Percentiles rank a stretch among this genome's conserved stretches.
Conservation (phyloP, 2,888 invertebrate species). For the Mesoligia furuncula region DNA sequence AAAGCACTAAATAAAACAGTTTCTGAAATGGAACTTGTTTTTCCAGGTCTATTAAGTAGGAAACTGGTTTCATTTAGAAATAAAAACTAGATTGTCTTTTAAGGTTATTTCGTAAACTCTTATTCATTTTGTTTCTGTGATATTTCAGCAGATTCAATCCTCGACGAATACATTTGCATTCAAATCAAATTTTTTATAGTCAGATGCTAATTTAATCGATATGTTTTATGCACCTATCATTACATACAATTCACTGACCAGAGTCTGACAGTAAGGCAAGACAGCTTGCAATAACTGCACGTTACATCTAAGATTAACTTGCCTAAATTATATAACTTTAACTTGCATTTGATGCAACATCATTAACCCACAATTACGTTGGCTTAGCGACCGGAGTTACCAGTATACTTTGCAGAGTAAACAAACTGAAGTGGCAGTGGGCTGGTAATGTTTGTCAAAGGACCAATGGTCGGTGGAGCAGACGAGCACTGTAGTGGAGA, state of each 20-base stretch:
- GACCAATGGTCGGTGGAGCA: not conserved
- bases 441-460: not conserved
- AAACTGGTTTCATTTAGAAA: constrained; percentile 42
- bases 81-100: constrained; percentile 35
- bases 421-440: not conserved
- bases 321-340: constrained; percentile 43
- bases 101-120: constrained; percentile 26
- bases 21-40: constrained; percentile 32
- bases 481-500: not conserved
- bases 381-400: not conserved
- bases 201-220: constrained; percentile 12
- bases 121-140: constrained; percentile 7
- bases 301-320: constrained; percentile 40
- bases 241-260: constrained; percentile 26
- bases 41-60: constrained; percentile 2
- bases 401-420: not conserved
- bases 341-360: constrained; percentile 52
- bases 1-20: constrained; percentile 36
- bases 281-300: constrained; percentile 32
- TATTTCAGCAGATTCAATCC: constrained; percentile 22
- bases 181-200: constrained; percentile 8
- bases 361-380: constrained; percentile 36
- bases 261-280: constrained; percentile 1
- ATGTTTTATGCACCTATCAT: constrained; percentile 20
- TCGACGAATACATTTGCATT: constrained; percentile 19